Percentiles rank a stretch among this genome's conserved stretches.
Evolutionary conservation across 2,888 invertebrate species (phyloP).

Genomic region (Quadroppia sp.): DNA sequence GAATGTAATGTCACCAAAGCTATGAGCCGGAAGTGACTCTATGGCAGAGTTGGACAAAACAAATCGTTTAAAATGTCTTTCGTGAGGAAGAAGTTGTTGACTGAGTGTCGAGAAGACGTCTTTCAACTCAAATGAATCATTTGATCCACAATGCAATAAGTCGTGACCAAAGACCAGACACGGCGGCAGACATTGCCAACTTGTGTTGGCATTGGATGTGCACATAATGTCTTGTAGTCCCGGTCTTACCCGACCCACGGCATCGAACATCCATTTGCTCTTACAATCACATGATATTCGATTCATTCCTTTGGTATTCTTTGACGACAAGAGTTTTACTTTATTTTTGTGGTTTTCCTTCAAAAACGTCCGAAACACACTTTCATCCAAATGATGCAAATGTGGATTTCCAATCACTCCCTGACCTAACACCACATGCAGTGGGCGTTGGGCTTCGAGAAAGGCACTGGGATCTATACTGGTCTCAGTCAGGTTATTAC

Average conservation of each 20-base stretch:
- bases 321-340: conserved; percentile 34
- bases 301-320: conserved; percentile 33
- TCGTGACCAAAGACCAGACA: conserved; percentile 40
- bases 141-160: conserved; percentile 39
- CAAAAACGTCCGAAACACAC: conserved; percentile 40
- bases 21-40: conserved; percentile 30
- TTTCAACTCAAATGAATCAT: conserved; percentile 36
- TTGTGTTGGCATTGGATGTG: conserved; percentile 18
- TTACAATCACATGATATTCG: conserved; percentile 38
- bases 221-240: conserved; percentile 40
- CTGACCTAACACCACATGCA: conserved; percentile 36
- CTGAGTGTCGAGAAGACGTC: conserved; percentile 32
- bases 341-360: conserved; percentile 37
- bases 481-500: conserved; percentile 38
- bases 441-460: conserved; percentile 33
- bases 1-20: conserved; percentile 39
- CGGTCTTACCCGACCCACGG: conserved; percentile 17
- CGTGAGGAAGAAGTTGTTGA: conserved; percentile 18
- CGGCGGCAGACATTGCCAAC: conserved; percentile 41
- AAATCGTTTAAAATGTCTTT: conserved; percentile 37
- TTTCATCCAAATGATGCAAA: conserved; percentile 38
- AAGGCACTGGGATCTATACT: conserved; percentile 38
- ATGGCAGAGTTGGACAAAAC: conserved; percentile 38
- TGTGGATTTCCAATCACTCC: conserved; percentile 30
- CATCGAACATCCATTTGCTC: conserved; percentile 39